phyloP scores from a whole-genome alignment of 2,888 invertebrate genomes.

The Megamerina dolium region DNA sequence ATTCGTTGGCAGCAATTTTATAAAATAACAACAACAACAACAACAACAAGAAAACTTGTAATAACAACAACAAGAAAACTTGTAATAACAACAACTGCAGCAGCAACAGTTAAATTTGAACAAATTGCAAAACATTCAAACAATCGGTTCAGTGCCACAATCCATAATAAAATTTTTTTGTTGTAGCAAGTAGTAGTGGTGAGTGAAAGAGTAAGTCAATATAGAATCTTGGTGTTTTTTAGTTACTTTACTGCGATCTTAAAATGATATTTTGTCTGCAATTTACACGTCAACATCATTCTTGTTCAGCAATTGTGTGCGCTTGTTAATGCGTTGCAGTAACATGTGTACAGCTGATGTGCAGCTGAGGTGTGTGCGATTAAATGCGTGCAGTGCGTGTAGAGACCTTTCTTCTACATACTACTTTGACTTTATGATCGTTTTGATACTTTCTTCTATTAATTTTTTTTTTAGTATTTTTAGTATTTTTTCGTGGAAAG shows the following conservation, averaged over 20 bases:
- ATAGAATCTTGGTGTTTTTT: too few species aligned
- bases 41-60: too few species aligned
- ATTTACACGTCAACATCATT: constrained; percentile 15
- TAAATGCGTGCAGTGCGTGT: background rate
- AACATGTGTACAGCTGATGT: constrained; percentile 1
- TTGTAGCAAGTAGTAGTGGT: too few species aligned
- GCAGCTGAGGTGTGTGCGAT: background rate
- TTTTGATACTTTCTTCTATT: too few species aligned
- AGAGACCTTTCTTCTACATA: background rate
- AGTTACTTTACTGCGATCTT: too few species aligned
- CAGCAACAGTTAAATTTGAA: constrained; percentile 2
- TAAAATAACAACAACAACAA: background rate
- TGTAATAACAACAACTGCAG: constrained; percentile 1
- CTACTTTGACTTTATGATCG: background rate
- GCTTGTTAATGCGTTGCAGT: background rate
- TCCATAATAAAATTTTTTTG: too few species aligned
- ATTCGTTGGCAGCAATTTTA: background rate
- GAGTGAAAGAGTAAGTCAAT: too few species aligned
- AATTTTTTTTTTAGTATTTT: background rate
- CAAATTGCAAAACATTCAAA: too few species aligned
- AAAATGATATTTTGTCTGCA: constrained; percentile 11
- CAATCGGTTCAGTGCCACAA: too few species aligned
- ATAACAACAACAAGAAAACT: too few species aligned
- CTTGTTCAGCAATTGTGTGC: background rate
- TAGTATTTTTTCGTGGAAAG: constrained; percentile 9